These are phyloP conservation scores for Catagonus wagneri DNA, from an alignment of 2,113 vertebrate genomes.

Conservation along the genomic window DNA sequence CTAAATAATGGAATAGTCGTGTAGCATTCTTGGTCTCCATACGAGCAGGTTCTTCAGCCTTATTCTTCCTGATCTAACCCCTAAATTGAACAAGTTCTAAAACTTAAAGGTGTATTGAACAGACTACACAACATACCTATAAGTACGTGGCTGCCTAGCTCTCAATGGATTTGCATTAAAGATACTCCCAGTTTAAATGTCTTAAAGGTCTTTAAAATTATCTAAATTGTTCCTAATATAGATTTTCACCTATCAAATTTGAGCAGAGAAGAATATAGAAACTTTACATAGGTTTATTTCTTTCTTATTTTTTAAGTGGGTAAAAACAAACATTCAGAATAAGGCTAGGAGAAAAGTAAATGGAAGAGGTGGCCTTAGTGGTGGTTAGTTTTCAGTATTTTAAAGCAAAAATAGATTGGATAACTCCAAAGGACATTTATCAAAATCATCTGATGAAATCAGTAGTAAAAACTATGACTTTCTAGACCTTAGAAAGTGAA, in stretches of 20 bases:
- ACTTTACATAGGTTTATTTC: background rate
- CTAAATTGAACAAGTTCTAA: background rate
- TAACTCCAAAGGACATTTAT: background rate
- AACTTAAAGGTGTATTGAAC: background rate
- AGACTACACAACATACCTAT: background rate
- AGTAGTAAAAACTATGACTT: background rate
- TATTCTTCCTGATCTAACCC: background rate
- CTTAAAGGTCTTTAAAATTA: background rate
- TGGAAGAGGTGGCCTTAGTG: background rate
- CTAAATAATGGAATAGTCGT: background rate
- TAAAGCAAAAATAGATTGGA: background rate
- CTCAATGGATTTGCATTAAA: background rate
- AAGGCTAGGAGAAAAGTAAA: background rate
- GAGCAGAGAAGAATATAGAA: background rate
- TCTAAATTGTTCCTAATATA: background rate
- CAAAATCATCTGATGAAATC: slow-evolving; percentile 22
- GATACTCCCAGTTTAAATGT: background rate
- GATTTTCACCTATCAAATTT: background rate
- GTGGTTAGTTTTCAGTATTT: background rate
- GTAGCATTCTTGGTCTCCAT: background rate
- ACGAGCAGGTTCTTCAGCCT: background rate
- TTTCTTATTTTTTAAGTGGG: background rate
- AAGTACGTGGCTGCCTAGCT: background rate
- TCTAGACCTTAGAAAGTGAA: background rate
- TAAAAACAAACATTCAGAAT: background rate